Conservation (phyloP, 1,140 invertebrate genomes). For the Lamellibrachia luymesi region DNA sequence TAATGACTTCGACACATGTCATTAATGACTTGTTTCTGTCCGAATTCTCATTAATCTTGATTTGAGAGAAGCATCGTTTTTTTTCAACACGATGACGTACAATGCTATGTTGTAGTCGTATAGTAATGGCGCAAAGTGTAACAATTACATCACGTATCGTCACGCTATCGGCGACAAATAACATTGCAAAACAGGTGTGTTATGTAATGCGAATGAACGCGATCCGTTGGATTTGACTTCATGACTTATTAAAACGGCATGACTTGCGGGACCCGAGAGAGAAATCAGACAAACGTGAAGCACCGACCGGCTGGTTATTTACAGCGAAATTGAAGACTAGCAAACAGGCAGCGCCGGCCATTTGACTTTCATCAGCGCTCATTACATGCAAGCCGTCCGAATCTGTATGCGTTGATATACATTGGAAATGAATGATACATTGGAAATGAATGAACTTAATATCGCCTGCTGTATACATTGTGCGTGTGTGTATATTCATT, state of each 20-base stretch:
- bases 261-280: background rate
- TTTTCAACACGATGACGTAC: background rate
- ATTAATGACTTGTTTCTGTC: background rate
- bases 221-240: background rate
- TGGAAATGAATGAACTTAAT: constrained; percentile 1
- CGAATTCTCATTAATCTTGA: background rate
- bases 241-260: constrained; percentile 5
- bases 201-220: background rate
- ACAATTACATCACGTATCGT: background rate
- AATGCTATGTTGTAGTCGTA: background rate
- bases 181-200: background rate
- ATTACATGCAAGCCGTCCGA: background rate
- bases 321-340: background rate
- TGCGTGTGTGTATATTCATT: background rate
- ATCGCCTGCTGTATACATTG: constrained; percentile 4
- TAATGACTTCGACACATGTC: background rate
- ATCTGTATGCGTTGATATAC: constrained; percentile 5
- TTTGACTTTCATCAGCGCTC: background rate
- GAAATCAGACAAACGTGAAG: background rate
- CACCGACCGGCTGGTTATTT: background rate
- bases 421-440: constrained; percentile 5
- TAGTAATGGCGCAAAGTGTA: background rate
- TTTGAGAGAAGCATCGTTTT: background rate
- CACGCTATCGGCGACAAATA: background rate
- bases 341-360: background rate